Evolutionary conservation across 92 coral and sea anemone genomes (phyloP).

Genomic region (Epizoanthus stellaris): DNA sequence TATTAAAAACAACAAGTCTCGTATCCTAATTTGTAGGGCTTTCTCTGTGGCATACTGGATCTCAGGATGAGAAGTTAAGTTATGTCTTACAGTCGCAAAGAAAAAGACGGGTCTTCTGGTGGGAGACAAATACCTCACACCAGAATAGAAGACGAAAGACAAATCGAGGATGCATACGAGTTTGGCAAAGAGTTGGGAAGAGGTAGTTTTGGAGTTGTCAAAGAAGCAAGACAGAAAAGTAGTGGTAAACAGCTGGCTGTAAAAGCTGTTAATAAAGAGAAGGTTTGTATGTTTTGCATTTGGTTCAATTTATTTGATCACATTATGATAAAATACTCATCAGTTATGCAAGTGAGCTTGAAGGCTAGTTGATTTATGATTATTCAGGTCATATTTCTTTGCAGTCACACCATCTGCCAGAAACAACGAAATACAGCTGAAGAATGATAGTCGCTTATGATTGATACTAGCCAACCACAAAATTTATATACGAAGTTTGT

Average conservation of each 20-base stretch:
- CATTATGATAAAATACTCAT: neutral
- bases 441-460: neutral
- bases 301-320: conserved; percentile 2
- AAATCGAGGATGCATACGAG: conserved; percentile 93
- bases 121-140: conserved; percentile 85
- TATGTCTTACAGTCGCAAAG: conserved; percentile 43
- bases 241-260: conserved; percentile 90
- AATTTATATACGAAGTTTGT: too few species aligned
- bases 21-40: neutral
- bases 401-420: neutral
- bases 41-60: neutral
- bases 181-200: conserved; percentile 90
- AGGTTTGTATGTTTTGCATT: conserved; percentile 65
- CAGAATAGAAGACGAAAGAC: conserved; percentile 91
- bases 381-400: neutral
- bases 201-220: conserved; percentile 99
- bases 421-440: conserved; percentile 2
- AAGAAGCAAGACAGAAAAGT: conserved; percentile 83
- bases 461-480: neutral
- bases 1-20: conserved; percentile 3
- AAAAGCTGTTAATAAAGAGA: conserved; percentile 97
- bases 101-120: conserved; percentile 47
- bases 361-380: neutral
- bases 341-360: too few species aligned
- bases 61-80: conserved; percentile 21